Evolutionary conservation across 2,888 invertebrate species (phyloP).

Genomic region (Malachius bipustulatus): DNA sequence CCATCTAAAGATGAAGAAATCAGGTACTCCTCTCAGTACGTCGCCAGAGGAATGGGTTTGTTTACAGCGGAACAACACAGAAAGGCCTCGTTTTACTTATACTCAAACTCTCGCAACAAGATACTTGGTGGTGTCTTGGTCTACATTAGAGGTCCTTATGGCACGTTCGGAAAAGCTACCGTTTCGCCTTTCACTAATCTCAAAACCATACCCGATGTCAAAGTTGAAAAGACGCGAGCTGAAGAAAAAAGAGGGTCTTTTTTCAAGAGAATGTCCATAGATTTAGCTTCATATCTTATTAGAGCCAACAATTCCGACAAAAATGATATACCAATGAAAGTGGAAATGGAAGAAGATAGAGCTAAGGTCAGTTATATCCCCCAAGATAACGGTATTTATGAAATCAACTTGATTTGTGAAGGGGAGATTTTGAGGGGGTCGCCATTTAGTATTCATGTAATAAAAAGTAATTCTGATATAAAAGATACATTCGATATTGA

Average conservation of each 20-base stretch:
- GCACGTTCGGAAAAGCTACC: constrained; percentile 25
- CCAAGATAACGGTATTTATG: constrained; percentile 43
- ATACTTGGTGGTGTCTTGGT: constrained; percentile 24
- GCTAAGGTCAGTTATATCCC: constrained; percentile 43
- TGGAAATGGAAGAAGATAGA: constrained; percentile 39
- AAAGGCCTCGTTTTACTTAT: constrained; percentile 47
- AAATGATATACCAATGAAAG: constrained; percentile 42
- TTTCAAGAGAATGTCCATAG: constrained; percentile 15
- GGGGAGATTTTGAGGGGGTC: constrained; percentile 47
- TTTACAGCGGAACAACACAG: constrained; percentile 45
- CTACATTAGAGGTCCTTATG: constrained; percentile 31
- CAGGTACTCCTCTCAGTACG: constrained; percentile 38
- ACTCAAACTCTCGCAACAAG: constrained; percentile 26
- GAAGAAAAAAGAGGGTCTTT: constrained; percentile 15
- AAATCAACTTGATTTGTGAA: constrained; percentile 44
- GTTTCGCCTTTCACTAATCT: constrained; percentile 21
- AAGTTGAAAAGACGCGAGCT: constrained; percentile 10
- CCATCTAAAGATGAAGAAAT: constrained; percentile 16
- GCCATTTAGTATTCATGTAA: constrained; percentile 43
- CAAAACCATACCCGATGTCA: constrained; percentile 14
- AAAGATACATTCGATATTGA: constrained; percentile 12
- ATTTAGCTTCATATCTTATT: constrained; percentile 16
- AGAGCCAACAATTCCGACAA: constrained; percentile 9
- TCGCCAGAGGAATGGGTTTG: constrained; percentile 50
- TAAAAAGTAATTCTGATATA: constrained; percentile 22